Base-by-base conservation (phyloP, 1,140 invertebrate genomes). In the Cotesia typhae region DNA sequence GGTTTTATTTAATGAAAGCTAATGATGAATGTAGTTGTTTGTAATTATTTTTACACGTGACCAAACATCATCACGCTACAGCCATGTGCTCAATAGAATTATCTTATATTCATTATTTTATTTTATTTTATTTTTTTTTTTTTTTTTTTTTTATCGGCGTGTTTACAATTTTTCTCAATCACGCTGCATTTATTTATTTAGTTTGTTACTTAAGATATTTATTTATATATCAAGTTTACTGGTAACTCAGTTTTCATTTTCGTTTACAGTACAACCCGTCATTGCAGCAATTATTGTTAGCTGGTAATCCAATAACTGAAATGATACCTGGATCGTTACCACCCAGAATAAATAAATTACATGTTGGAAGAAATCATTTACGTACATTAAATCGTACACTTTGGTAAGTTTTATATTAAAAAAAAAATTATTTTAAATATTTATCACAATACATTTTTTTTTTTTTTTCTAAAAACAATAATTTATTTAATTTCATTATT, bases 341-440 rank as follows among this genome's bases (percentile, higher is more conserved):
- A 1, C 88, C 89, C 17, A 88, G 90, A 2, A 77, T 94, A 47
- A 88, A 90, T 35, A 90, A 92, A 61, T 82, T 94, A 3, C 92
- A 94, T 78, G 82, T 95, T 36, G 92, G 91, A 0, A 87, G 91
- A 3, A 95, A 95, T 83, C 88, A 90, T 72, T 82, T 95, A 12
- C 89, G 87, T 57, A 88, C 89, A 72, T 83, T 95, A n/a, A 95
- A 94, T 77, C 91, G 91, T 10, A 92, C 93, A 0, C 80, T 95
- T 12, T 88, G 90, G 89, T 89, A 83, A 77, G 76, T 69, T 4
- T 51, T 1, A 28, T 28, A 28, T 28, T 28, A 14, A 14, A 14
- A 28, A 28, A 28, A 1, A 59, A 17, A 61, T 53, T 64, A 65
- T 36, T 55, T 60, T 60, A 17, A 41, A 35, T 61, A 14, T 61